Base-by-base conservation (phyloP, 2,797 vertebrate species). In the Threskiornis aethiopicus region DNA sequence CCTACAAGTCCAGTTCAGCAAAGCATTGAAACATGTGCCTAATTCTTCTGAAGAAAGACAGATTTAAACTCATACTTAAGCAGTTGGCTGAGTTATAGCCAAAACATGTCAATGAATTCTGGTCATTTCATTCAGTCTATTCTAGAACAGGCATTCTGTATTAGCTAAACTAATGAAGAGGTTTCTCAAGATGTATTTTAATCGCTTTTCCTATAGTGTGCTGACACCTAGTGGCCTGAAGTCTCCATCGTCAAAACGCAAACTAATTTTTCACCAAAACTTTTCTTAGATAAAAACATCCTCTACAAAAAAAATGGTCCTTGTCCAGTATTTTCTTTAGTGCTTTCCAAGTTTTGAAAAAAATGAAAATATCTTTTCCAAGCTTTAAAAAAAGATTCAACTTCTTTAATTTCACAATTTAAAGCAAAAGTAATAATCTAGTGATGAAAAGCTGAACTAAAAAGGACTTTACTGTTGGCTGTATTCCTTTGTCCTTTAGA, bases 161-260 rank as follows among this genome's bases (percentile, higher is more conserved):
- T 37, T 35, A 37, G 46, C 19, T 10, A 49, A 81, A 67, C 47
- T 22, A 84, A 57, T 1, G 4, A 33, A 47, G 46, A 55, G 19
- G 20, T 75, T 72, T 80, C 62, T 17, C 42, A 46, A 41, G 24
- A 44, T 6, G 19, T 24, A 26, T 61, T 59, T 52, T 41, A 69
- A 80, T 11, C 42, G 41, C 61, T 96, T 93, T 67, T 72, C 89
- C 72, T 93, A 73, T 20, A 16, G 58, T 78, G 84, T 70, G 70
- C 96, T 98, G 98, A 97, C 98, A 98, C 87, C 98, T 98, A 97
- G 97, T 95, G 98, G 97, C 59, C 46, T 14, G 17, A 87, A 80
- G 41, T 61, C 31, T 39, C n/a, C 52, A 26, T 52, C 10, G 69
- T 47, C 82, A 93, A 96, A 93, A 46, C 4, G 51, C 1, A 16